Conservation (phyloP, 2,113 vertebrate species). For the Anolis carolinensis region DNA sequence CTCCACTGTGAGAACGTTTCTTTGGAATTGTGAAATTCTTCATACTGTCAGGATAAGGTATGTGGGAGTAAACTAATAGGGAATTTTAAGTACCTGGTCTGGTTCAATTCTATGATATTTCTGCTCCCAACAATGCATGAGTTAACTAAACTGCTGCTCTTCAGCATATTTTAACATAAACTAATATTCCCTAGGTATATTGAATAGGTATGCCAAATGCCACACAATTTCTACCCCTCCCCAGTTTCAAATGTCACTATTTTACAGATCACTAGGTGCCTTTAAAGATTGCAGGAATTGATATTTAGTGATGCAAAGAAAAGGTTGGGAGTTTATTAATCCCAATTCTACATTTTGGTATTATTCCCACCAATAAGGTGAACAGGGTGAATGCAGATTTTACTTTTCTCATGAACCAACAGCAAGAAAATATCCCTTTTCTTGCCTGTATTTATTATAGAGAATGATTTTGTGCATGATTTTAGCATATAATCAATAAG, state of each 20-base stretch:
- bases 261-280: not conserved
- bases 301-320: constrained; percentile 37
- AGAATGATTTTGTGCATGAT: not conserved
- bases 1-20: not conserved
- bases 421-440: constrained; percentile 3
- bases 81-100: not conserved
- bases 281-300: constrained; percentile 12
- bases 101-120: not conserved
- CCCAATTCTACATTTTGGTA: not conserved
- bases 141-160: not conserved
- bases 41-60: not conserved
- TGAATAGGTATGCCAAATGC: constrained; percentile 20
- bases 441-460: not conserved
- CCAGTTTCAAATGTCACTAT: constrained; percentile 32
- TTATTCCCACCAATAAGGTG: not conserved
- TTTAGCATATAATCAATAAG: not conserved
- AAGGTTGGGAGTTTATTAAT: constrained; percentile 4
- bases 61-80: not conserved
- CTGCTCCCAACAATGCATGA: not conserved
- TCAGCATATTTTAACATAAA: constrained; percentile 11
- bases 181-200: not conserved
- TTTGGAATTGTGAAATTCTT: constrained; percentile 8
- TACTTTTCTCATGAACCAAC: not conserved
- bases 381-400: not conserved
- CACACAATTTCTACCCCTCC: constrained; percentile 26